Evolutionary conservation across 2,797 vertebrate genomes (phyloP), one percentile per base, ranked within the genome.

Genomic region (Cossypha caffra): DNA sequence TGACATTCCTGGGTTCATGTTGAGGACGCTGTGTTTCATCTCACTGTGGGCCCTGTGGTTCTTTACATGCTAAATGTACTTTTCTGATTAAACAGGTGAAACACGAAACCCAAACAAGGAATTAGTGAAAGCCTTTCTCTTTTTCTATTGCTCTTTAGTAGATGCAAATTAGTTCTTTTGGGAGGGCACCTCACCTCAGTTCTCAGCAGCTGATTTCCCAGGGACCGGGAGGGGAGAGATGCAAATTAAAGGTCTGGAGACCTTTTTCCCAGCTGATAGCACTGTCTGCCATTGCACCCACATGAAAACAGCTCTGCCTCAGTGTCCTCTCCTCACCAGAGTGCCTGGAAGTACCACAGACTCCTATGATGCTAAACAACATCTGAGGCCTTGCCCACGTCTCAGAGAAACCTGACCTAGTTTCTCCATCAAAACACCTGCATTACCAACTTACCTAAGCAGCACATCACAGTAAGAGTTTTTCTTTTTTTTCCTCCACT

Each of bases 371-470:
- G 43, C 51, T 74, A 62, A 86, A 66, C 52, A 74, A 74, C 50
- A 77, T 77, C 45, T 23, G 45, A 47, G 45, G 45, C 45, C 77
- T 78, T 95, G 84, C 73, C 67, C n/a, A 33, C 0, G 0, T 72
- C 71, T 88, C 76, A 73, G 48, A 86, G 48, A 81, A 94, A 33
- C 63, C 29, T 90, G 91, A 96, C 93, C 94, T 63, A 95, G 18
- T 88, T 97, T 96, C 90, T 86, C 35, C 40, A 73, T 83, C 48
- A 74, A 93, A 93, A 86, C 76, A 91, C 73, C 73, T 94, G 67
- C 62, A 23, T 76, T 58, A 57, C 38, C 0, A 5, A 66, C 59
- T 81, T 55, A 81, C 73, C 82, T 67, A 73, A 81, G 45, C 4
- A 1, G 63, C 38, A 76, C 59, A 95, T 73, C 76, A 81, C 55